phyloP scores from a whole-genome alignment of 2,797 vertebrate species.

The Xenops minutus region DNA sequence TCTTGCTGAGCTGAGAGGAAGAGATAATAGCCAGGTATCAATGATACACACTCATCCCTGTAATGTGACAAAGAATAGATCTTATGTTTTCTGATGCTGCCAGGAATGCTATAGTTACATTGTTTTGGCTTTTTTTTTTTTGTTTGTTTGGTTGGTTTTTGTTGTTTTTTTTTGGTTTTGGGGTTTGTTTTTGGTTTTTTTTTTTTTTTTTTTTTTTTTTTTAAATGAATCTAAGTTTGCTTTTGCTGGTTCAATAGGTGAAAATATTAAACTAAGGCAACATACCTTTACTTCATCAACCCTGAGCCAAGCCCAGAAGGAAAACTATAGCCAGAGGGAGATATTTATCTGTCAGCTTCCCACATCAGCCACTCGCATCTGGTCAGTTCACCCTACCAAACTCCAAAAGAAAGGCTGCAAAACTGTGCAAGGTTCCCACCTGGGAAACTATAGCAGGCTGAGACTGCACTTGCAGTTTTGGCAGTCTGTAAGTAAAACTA shows the following conservation, averaged over 20 bases:
- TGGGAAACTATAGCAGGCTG: background rate
- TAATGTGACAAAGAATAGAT: background rate
- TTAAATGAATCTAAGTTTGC: background rate
- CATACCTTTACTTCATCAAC: background rate
- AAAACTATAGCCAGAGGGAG: background rate
- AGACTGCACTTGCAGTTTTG: background rate
- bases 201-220: background rate
- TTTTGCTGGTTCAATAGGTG: background rate
- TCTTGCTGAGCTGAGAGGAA: background rate
- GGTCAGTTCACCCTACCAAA: background rate
- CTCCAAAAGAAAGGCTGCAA: background rate
- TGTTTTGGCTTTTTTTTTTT: background rate
- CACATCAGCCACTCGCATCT: background rate
- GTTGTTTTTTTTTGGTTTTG: too few relatives aligned
- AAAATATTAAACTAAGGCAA: background rate
- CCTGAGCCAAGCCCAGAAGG: background rate
- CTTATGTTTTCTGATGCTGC: rapidly evolving
- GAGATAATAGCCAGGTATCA: background rate
- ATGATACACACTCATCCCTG: rapidly evolving
- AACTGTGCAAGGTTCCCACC: background rate
- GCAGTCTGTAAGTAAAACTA: background rate
- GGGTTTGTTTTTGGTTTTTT: too few relatives aligned
- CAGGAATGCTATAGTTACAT: background rate
- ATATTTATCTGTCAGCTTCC: background rate
- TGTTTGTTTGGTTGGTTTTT: too few relatives aligned